Percentiles rank a stretch among this genome's conserved stretches.
Conservation (phyloP, 2,113 vertebrate species). For the Amblyornis subalaris region DNA sequence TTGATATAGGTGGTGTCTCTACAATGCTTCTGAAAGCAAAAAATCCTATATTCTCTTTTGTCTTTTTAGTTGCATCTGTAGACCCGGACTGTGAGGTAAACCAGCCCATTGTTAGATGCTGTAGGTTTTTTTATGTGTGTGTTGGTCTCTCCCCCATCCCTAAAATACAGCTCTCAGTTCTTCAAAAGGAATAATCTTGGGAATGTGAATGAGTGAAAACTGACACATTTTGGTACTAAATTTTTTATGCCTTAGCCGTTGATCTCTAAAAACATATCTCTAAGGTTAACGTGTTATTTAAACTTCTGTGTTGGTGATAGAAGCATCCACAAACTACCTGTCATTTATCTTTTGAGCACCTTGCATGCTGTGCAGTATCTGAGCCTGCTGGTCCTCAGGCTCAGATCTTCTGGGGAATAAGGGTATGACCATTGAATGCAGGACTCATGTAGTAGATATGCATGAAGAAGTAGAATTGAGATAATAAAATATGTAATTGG, state of each 20-base stretch:
- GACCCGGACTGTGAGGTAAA: background rate
- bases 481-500: background rate
- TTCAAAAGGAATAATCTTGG: background rate
- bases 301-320: background rate
- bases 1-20: background rate
- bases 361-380: background rate
- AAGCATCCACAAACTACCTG: background rate
- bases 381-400: background rate
- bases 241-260: background rate
- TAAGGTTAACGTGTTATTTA: background rate
- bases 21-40: background rate
- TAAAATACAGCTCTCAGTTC: background rate
- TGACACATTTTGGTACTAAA: background rate
- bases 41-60: background rate
- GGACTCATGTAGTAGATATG: accelerated
- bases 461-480: background rate
- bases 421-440: background rate
- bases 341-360: background rate
- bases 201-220: background rate
- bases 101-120: accelerated
- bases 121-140: background rate
- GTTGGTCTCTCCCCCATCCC: background rate
- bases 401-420: background rate
- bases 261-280: background rate
- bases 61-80: background rate